These are phyloP conservation scores for Spodoptera frugiperda DNA, from an alignment of 1,140 invertebrate species.

Conservation along the genomic window DNA sequence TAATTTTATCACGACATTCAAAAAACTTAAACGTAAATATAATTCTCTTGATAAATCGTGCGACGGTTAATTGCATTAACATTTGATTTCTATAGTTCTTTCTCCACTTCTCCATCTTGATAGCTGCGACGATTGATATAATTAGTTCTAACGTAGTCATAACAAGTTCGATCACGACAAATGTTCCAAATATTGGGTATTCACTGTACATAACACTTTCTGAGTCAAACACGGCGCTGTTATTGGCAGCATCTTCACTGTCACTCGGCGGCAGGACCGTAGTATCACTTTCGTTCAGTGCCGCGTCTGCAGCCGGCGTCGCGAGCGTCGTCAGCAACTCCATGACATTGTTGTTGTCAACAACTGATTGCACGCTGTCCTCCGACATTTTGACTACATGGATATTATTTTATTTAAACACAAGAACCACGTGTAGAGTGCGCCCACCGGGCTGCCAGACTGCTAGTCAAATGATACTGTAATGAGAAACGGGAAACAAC, in stretches of 20 bases:
- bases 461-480: slow-evolving; percentile 37
- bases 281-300: slow-evolving; percentile 47
- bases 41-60: slow-evolving; percentile 71
- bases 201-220: slow-evolving; percentile 44
- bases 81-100: slow-evolving; percentile 81
- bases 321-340: slow-evolving; percentile 10
- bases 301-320: slow-evolving; percentile 10
- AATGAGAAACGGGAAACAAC: slow-evolving; percentile 68
- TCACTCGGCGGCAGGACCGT: slow-evolving; percentile 10
- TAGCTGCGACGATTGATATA: slow-evolving; percentile 66
- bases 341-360: slow-evolving; percentile 9
- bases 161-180: slow-evolving; percentile 72
- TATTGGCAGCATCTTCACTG: not conserved
- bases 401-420: slow-evolving; percentile 19
- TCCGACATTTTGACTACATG: slow-evolving; percentile 49
- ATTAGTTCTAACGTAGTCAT: slow-evolving; percentile 74
- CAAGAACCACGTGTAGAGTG: slow-evolving; percentile 5
- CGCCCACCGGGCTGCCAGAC: slow-evolving; percentile 40
- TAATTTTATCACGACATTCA: slow-evolving; percentile 50
- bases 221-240: slow-evolving; percentile 39
- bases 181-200: slow-evolving; percentile 62
- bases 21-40: slow-evolving; percentile 64
- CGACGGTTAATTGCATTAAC: slow-evolving; percentile 75
- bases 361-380: slow-evolving; percentile 32
- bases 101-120: slow-evolving; percentile 69